Percentiles rank a stretch among this genome's conserved stretches.
Conservation (phyloP, 2,113 vertebrate species). For the Strix uralensis region DNA sequence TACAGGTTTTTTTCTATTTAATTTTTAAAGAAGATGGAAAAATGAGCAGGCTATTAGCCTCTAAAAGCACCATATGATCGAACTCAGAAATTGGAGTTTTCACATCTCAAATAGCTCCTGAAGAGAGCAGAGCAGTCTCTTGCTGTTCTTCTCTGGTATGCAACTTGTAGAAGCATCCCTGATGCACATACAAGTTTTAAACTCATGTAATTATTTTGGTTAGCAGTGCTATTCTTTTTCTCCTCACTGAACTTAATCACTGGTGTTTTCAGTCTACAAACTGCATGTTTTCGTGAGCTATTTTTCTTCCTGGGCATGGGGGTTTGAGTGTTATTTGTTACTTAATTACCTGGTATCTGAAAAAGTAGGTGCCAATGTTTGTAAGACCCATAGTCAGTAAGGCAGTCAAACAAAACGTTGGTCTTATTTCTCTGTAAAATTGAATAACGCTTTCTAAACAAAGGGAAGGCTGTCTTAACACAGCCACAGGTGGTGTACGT, state of each 20-base stretch:
- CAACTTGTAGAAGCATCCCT: background rate
- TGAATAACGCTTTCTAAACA: background rate
- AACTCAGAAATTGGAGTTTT: background rate
- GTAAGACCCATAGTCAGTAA: too few relatives aligned
- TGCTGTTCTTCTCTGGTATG: background rate
- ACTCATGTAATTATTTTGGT: rapidly evolving
- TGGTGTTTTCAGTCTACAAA: background rate
- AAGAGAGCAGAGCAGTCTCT: background rate
- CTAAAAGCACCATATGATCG: rapidly evolving
- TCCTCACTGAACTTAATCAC: background rate
- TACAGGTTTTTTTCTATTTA: background rate
- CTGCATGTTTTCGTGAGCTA: rapidly evolving
- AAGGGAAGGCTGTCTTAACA: background rate
- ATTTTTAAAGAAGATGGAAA: background rate
- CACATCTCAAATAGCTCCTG: background rate
- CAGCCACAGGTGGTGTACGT: background rate
- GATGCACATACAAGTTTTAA: background rate
- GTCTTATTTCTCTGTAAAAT: background rate
- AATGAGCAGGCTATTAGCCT: background rate
- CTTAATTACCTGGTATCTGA: background rate
- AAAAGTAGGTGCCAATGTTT: background rate
- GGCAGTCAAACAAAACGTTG: background rate
- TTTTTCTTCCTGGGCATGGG: background rate
- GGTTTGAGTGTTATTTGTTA: background rate
- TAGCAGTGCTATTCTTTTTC: background rate